A percentile compares a stretch with the other conserved stretches of the same genome.
phyloP scores from a whole-genome alignment of 2,888 invertebrate species.

The Loripinus fragilis region DNA sequence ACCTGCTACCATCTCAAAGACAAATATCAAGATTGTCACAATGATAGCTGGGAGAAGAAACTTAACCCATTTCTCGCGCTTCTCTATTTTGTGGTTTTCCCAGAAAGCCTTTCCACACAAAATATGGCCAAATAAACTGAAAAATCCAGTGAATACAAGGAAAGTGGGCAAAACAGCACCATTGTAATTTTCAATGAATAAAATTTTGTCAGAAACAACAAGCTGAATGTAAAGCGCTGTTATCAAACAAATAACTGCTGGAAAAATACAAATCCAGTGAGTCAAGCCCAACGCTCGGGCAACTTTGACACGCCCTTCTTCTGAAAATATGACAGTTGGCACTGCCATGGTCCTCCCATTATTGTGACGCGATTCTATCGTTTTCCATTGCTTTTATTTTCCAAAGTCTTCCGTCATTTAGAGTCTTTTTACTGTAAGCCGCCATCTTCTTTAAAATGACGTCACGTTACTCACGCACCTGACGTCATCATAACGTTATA shows the following conservation, averaged over 20 bases:
- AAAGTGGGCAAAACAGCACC: slow-evolving; percentile 63
- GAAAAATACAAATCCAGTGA: slow-evolving; percentile 60
- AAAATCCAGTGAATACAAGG: slow-evolving; percentile 61
- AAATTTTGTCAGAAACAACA: slow-evolving; percentile 63
- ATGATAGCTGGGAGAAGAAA: slow-evolving; percentile 54
- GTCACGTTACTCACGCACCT: not conserved
- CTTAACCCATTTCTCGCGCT: slow-evolving; percentile 54
- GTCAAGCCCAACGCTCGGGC: slow-evolving; percentile 56
- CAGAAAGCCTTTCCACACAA: slow-evolving; percentile 59
- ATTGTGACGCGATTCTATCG: not conserved
- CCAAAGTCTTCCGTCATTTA: not conserved
- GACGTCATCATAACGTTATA: slow-evolving; percentile 1
- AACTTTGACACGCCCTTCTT: slow-evolving; percentile 48
- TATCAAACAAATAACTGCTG: slow-evolving; percentile 60
- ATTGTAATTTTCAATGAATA: slow-evolving; percentile 68
- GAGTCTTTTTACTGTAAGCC: not conserved
- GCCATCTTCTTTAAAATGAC: slow-evolving; percentile 24
- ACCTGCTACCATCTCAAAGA: slow-evolving; percentile 58
- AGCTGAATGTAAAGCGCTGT: slow-evolving; percentile 64
- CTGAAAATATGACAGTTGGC: slow-evolving; percentile 54
- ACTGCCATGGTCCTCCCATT: slow-evolving; percentile 52
- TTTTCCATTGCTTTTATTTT: not conserved
- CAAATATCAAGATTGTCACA: slow-evolving; percentile 51
- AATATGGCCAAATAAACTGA: slow-evolving; percentile 58
- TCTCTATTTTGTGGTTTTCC: slow-evolving; percentile 47